Evolutionary conservation across 2,888 invertebrate species (phyloP), one percentile per base, ranked within the genome.

Genomic region (Empis stercorea): DNA sequence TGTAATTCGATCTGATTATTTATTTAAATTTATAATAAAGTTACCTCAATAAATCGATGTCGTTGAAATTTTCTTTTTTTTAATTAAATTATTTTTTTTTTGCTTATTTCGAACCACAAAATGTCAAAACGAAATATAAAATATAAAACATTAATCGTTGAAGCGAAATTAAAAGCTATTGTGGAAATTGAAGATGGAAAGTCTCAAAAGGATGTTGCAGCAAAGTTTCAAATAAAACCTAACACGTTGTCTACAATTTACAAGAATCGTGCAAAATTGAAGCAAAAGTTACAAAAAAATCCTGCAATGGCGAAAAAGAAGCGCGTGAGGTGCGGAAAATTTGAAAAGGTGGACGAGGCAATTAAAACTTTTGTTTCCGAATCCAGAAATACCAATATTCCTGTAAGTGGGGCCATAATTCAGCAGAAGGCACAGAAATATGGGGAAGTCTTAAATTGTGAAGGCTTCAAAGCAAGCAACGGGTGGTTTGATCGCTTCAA

Each of bases 401-500:
- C 34, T 34, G n/a, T 34, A 36, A 36, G 14, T 39, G 39, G 16
- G 16, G 5, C 39, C 16, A 16, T 39, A 4, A 7, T 45, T 4
- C 4, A 39, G 16, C 11, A 17, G 20, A 44, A 44, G 32, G 44
- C 44, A 11, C n/a, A 11, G 10, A 30, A 36, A 36, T 20, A 34
- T 14, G 36, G 34, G 34, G 16, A 44, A 37, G 10, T 9, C 4
- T 17, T 36, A 15, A 37, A 37, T 17, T 16, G 52, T 23, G 42
- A 40, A 43, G 48, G 46, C 14, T 52, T 54, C 44, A 51, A 30
- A 23, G 52, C 48, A 10, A 54, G 53, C 27, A 50, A 43, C 46
- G 54, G 53, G 13, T 54, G 52, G 52, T 48, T 55, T 38, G 48
- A 48, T 43, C 51, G 48, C 40, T 55, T 53, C 48, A 53, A 55